These are phyloP conservation scores for Prionailurus bengalensis DNA, from an alignment of 2,113 vertebrate genomes.

Conservation along the genomic window DNA sequence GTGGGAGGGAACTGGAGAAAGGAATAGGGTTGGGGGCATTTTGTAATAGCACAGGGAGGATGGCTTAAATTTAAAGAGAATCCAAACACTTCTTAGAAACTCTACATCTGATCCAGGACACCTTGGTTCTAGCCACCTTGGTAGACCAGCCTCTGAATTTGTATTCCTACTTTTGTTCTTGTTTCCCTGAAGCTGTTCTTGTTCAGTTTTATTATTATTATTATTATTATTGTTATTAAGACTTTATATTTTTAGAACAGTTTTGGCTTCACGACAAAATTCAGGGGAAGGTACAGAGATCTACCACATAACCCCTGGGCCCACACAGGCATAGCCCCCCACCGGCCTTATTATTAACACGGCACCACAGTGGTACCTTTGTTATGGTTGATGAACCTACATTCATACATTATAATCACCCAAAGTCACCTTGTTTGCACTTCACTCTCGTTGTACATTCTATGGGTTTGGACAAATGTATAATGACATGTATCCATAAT, in stretches of 20 bases:
- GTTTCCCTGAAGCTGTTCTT: neutral
- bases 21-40: neutral
- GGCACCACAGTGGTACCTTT: neutral
- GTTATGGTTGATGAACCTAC: neutral
- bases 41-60: neutral
- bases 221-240: neutral
- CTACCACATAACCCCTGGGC: neutral
- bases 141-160: neutral
- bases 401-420: neutral
- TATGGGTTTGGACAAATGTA: neutral
- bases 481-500: neutral
- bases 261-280: neutral
- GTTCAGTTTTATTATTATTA: too few relatives aligned
- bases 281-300: neutral
- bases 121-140: neutral
- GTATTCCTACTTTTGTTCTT: neutral
- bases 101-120: neutral
- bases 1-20: neutral
- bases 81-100: neutral
- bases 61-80: neutral
- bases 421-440: neutral
- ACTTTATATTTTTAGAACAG: neutral
- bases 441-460: neutral
- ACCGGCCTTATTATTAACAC: neutral
- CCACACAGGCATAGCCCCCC: neutral